Evolutionary conservation across 2,888 invertebrate genomes (phyloP).

Genomic region (Argyresthia goedartella): DNA sequence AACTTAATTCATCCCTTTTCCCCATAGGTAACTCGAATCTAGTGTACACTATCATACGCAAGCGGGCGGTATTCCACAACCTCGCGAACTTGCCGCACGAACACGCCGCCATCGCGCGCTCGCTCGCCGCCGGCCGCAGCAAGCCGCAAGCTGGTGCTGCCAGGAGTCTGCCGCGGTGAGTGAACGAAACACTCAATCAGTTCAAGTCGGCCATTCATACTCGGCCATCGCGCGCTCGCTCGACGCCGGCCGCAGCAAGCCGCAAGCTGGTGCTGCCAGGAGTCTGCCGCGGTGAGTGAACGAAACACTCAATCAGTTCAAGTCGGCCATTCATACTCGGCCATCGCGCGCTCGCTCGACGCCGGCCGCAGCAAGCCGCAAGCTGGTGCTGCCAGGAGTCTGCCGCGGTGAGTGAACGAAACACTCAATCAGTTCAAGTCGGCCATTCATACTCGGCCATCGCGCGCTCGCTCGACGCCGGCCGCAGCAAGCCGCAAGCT

Average conservation of each 20-base stretch:
- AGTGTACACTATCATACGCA: slow-evolving; percentile 98
- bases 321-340: slow-evolving; percentile 91
- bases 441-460: slow-evolving; percentile 94
- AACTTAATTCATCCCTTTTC: no score
- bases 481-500: no score
- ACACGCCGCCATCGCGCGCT: slow-evolving; percentile 87
- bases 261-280: no score
- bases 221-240: slow-evolving; percentile 84
- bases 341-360: slow-evolving; percentile 80
- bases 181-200: no score
- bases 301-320: no score
- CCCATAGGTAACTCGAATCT: slow-evolving; percentile 93
- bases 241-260: slow-evolving; percentile 18
- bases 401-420: no score
- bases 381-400: no score
- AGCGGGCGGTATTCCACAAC: slow-evolving; percentile 97
- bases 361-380: slow-evolving; percentile 18
- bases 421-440: no score
- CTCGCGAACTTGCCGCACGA: slow-evolving; percentile 98
- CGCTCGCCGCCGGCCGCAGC: slow-evolving; percentile 30
- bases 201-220: no score
- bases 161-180: no score
- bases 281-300: no score
- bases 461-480: slow-evolving; percentile 70
- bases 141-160: no score